Percentiles rank a stretch among this genome's conserved stretches.
These are phyloP conservation scores for Ameiurus melas DNA, from an alignment of 2,113 vertebrate species.

Conservation along the genomic window DNA sequence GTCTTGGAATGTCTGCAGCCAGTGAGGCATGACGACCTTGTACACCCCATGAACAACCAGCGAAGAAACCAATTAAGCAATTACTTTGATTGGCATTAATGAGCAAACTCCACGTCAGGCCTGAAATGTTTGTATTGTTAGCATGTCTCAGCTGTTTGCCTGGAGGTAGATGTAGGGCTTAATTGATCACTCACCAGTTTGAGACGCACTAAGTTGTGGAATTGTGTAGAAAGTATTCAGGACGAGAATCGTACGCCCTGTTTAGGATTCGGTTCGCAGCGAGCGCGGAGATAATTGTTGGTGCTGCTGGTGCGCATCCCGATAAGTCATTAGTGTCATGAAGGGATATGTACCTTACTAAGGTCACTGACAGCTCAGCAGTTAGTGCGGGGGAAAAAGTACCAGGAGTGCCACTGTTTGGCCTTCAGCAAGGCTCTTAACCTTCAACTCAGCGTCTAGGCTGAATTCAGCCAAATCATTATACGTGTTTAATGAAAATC, in stretches of 20 bases:
- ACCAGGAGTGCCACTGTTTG: neutral
- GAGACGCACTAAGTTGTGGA: neutral
- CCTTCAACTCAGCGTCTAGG: neutral
- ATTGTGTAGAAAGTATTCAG: neutral
- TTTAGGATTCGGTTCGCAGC: neutral
- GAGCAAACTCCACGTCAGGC: slow-evolving; percentile 17
- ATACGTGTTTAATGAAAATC: neutral
- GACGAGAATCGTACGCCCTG: neutral
- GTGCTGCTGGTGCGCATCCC: neutral
- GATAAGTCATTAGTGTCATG: neutral
- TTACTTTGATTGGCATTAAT: slow-evolving; percentile 48
- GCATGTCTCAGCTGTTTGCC: neutral
- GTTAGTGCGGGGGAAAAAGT: neutral
- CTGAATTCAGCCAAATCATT: neutral
- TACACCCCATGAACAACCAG: slow-evolving; percentile 38
- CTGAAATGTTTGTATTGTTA: slow-evolving; percentile 24
- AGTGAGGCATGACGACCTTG: slow-evolving; percentile 28
- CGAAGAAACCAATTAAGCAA: slow-evolving; percentile 43
- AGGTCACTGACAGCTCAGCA: neutral
- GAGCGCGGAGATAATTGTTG: neutral
- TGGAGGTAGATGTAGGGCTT: neutral
- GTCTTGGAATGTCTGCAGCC: slow-evolving; percentile 2
- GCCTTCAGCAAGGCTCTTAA: neutral
- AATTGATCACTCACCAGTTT: slow-evolving; percentile 7
- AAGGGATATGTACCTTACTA: neutral